phyloP scores from a whole-genome alignment of 2,113 vertebrate genomes.

The Tychaedon coryphoeus region DNA sequence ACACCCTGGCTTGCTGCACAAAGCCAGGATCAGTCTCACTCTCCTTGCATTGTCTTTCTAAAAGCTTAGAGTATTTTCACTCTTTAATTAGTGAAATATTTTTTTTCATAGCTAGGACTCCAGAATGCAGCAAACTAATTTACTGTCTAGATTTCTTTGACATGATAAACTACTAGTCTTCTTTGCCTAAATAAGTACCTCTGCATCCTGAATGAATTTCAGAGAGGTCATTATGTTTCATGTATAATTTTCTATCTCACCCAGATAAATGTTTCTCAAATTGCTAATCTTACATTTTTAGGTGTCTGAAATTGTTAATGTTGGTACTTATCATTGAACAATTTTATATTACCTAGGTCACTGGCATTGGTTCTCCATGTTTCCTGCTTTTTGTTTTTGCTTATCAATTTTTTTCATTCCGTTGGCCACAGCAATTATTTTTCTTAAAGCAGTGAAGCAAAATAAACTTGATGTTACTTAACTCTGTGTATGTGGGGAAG shows the following conservation, averaged over 20 bases:
- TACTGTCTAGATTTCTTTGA: conserved; percentile 60
- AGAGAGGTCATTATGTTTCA: conserved; percentile 61
- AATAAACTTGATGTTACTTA: neutral
- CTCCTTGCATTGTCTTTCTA: neutral
- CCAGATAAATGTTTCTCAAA: conserved; percentile 59
- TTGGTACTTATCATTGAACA: conserved; percentile 50
- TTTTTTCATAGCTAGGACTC: conserved; percentile 54
- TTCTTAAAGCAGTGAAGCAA: conserved; percentile 20
- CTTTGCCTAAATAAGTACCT: conserved; percentile 49
- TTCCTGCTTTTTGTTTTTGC: conserved; percentile 57
- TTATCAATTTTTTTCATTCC: conserved; percentile 33
- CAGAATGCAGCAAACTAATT: conserved; percentile 69
- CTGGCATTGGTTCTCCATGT: conserved; percentile 41
- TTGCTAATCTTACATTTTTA: conserved; percentile 62
- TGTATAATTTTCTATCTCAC: conserved; percentile 45
- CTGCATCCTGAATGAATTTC: conserved; percentile 59
- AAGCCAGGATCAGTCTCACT: neutral
- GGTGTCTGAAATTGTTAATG: conserved; percentile 63
- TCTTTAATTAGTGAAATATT: conserved; percentile 58
- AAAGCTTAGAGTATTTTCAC: conserved; percentile 31
- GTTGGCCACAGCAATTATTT: neutral
- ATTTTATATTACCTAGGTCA: conserved; percentile 42
- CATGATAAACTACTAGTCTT: conserved; percentile 70
- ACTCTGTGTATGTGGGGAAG: neutral
- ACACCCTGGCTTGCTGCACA: neutral